phyloP scores from a whole-genome alignment of 1,140 invertebrate species.

The Trichoplusia ni region DNA sequence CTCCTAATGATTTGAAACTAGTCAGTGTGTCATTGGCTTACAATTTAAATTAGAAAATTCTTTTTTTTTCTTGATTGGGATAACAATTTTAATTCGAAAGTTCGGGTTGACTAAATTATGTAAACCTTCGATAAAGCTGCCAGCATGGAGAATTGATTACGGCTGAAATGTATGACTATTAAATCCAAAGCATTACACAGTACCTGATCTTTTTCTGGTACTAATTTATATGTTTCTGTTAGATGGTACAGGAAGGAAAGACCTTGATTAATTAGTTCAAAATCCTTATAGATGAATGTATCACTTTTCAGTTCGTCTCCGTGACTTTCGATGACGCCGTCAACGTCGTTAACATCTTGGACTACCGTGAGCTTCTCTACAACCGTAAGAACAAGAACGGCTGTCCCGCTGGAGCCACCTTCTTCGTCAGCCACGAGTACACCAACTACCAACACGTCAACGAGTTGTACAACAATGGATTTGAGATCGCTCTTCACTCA shows the following conservation, averaged over 20 bases:
- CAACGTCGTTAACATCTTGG: constrained; percentile 84
- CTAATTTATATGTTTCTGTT: too few relatives aligned
- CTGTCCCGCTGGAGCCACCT: constrained; percentile 84
- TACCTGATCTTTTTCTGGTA: too few relatives aligned
- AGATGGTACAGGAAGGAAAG: neutral
- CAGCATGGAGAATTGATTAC: too few relatives aligned
- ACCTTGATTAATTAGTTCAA: neutral
- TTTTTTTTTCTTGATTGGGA: too few relatives aligned
- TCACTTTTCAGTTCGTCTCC: constrained; percentile 37
- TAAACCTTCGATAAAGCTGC: too few relatives aligned
- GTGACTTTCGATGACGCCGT: constrained; percentile 81
- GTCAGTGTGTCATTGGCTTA: neutral
- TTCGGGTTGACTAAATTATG: too few relatives aligned
- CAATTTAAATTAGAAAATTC: neutral
- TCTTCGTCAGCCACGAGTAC: constrained; percentile 87
- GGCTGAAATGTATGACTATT: too few relatives aligned
- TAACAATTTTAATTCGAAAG: too few relatives aligned
- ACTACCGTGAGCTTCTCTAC: constrained; percentile 84
- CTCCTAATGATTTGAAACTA: too few relatives aligned
- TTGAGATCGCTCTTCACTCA: constrained; percentile 87
- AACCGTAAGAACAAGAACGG: constrained; percentile 84
- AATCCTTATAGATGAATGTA: too few relatives aligned
- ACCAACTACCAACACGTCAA: constrained; percentile 85
- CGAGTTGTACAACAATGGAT: constrained; percentile 84
- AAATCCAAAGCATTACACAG: too few relatives aligned